Evolutionary conservation across 1,140 invertebrate species (phyloP).

Genomic region (Tribolium castaneum): DNA sequence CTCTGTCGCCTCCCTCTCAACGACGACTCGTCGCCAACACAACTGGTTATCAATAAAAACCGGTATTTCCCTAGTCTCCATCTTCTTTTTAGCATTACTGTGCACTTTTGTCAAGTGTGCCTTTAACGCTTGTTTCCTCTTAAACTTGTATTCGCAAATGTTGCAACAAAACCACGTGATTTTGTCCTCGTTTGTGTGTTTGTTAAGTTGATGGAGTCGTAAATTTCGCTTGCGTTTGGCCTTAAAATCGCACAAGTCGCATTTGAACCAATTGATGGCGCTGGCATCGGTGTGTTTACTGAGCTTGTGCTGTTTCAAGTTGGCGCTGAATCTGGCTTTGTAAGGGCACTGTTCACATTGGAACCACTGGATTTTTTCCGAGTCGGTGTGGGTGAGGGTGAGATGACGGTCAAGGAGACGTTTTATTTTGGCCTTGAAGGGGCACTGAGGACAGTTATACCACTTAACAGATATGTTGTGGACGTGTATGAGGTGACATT

Average conservation of each 20-base stretch:
- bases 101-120: background rate
- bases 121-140: background rate
- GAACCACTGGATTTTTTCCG: background rate
- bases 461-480: background rate
- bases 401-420: background rate
- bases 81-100: background rate
- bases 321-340: background rate
- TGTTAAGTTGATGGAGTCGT: background rate
- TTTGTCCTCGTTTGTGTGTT: background rate
- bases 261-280: background rate
- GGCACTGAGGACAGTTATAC: background rate
- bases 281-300: background rate
- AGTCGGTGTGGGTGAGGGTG: background rate
- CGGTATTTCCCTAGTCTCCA: background rate
- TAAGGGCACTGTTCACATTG: background rate
- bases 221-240: background rate
- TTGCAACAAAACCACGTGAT: background rate
- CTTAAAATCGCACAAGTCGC: background rate
- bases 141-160: background rate
- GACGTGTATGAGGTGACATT: slow-evolving; percentile 4
- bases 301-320: background rate
- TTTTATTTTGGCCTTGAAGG: slow-evolving; percentile 19
- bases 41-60: background rate
- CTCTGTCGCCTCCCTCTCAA: background rate
- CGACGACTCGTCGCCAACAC: background rate